Evolutionary conservation across 2,888 invertebrate genomes (phyloP).

Genomic region (Melanotus villosus): DNA sequence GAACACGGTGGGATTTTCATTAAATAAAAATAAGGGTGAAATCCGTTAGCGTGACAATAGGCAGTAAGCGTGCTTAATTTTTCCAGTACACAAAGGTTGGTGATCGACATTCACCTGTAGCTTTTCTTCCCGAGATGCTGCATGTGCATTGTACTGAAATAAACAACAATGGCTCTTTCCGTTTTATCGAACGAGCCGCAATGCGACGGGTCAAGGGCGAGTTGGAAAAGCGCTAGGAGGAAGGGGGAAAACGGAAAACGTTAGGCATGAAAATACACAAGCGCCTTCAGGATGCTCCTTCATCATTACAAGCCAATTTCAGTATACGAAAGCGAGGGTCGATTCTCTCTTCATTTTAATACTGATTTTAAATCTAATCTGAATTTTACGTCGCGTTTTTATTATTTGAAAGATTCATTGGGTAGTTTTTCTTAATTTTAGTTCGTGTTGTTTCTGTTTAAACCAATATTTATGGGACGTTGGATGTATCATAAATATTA

Average conservation of each 20-base stretch:
- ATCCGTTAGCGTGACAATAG: background rate
- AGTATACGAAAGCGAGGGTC: too few relatives aligned
- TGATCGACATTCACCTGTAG: constrained; percentile 14
- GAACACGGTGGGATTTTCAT: too few relatives aligned
- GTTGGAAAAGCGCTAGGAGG: background rate
- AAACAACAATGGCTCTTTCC: constrained; percentile 16
- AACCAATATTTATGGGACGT: too few relatives aligned
- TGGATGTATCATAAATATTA: too few relatives aligned
- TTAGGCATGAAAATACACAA: constrained; percentile 19
- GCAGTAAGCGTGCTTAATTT: constrained; percentile 1
- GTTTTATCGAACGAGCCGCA: constrained; percentile 23
- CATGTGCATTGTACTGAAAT: constrained; percentile 21
- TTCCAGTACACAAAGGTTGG: background rate
- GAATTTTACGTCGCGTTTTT: too few relatives aligned
- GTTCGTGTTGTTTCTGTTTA: too few relatives aligned
- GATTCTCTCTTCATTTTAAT: too few relatives aligned
- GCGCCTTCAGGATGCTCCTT: background rate
- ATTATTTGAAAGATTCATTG: too few relatives aligned
- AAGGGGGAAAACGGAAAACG: constrained; percentile 11
- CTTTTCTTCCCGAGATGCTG: constrained; percentile 10
- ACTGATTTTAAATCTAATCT: too few relatives aligned
- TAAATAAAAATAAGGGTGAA: too few relatives aligned
- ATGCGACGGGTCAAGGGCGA: constrained; percentile 29
- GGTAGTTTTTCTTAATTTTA: too few relatives aligned
- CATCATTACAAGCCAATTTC: constrained; percentile 10